Conservation (phyloP, 2,888 invertebrate species). For the Brachynemurus nebulosus region DNA sequence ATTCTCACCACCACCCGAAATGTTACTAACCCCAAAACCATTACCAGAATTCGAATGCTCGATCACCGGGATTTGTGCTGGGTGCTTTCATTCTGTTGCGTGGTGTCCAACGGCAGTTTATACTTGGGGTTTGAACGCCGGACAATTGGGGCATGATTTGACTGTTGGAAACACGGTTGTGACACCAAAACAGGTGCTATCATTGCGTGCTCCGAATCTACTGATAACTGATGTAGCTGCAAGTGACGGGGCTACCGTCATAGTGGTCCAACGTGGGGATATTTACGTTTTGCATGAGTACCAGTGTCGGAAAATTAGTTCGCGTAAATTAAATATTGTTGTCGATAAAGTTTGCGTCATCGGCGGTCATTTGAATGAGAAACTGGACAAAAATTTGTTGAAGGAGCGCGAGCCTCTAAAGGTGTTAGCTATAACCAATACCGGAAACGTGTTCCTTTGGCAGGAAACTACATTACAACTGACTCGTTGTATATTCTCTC, state of each 20-base stretch:
- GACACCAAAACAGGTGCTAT: conserved; percentile 35
- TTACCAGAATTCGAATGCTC: conserved; percentile 30
- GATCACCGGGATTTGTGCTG: conserved; percentile 46
- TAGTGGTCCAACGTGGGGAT: conserved; percentile 50
- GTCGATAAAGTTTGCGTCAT: conserved; percentile 32
- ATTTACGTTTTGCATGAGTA: conserved; percentile 56
- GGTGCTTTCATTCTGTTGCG: conserved; percentile 56
- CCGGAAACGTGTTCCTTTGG: conserved; percentile 54
- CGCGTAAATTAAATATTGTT: conserved; percentile 34
- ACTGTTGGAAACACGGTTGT: conserved; percentile 29
- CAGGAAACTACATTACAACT: conserved; percentile 43
- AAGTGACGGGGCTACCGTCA: conserved; percentile 52
- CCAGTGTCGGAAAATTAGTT: conserved; percentile 52
- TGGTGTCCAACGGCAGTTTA: conserved; percentile 48
- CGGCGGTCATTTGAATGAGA: conserved; percentile 39
- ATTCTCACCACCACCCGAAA: conserved; percentile 35
- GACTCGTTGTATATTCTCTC: conserved; percentile 46
- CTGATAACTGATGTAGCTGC: conserved; percentile 40
- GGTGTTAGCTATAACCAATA: conserved; percentile 43
- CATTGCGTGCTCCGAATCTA: conserved; percentile 35
- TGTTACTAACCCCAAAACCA: conserved; percentile 32
- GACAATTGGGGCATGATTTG: conserved; percentile 60
- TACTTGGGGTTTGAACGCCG: conserved; percentile 71
- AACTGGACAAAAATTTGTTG: conserved; percentile 28
- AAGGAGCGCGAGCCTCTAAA: conserved; percentile 39